phyloP scores from a whole-genome alignment of 2,888 invertebrate genomes.

The Agonopterix subpropinquella region DNA sequence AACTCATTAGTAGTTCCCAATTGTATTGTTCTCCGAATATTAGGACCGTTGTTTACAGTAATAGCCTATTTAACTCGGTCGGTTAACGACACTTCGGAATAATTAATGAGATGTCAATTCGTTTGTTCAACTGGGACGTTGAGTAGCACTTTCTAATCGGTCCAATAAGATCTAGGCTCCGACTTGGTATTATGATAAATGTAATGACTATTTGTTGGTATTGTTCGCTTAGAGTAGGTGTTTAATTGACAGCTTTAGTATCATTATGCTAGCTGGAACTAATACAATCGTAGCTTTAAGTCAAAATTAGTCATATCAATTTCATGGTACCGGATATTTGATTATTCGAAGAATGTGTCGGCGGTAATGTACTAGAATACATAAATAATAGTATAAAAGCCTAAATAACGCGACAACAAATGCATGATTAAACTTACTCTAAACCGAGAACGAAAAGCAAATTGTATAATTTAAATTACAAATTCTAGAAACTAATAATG shows the following conservation, averaged over 20 bases:
- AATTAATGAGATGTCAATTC: slow-evolving; percentile 51
- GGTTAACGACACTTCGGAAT: slow-evolving; percentile 45
- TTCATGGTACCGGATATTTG: too few species aligned
- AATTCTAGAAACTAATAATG: slow-evolving; percentile 9
- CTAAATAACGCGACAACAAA: background rate
- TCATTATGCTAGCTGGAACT: background rate
- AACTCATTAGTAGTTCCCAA: slow-evolving; percentile 63
- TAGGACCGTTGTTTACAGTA: slow-evolving; percentile 47
- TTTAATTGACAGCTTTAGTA: slow-evolving; percentile 9
- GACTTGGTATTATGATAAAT: slow-evolving; percentile 5
- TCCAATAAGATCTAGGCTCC: slow-evolving; percentile 21
- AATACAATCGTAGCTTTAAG: background rate
- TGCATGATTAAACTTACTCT: too few species aligned
- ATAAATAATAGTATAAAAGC: background rate
- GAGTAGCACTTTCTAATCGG: slow-evolving; percentile 33
- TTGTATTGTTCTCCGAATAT: slow-evolving; percentile 66
- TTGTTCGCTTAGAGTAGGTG: slow-evolving; percentile 12
- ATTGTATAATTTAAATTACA: slow-evolving; percentile 1
- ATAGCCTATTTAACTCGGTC: slow-evolving; percentile 41
- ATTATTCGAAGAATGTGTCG: too few species aligned
- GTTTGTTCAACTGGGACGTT: slow-evolving; percentile 10
- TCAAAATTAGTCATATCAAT: too few species aligned
- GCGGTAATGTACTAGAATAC: background rate
- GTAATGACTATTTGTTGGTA: slow-evolving; percentile 17
- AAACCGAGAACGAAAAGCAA: background rate